These are phyloP conservation scores for Intellagama lesueurii DNA, from an alignment of 2,797 vertebrate species.

Conservation along the genomic window DNA sequence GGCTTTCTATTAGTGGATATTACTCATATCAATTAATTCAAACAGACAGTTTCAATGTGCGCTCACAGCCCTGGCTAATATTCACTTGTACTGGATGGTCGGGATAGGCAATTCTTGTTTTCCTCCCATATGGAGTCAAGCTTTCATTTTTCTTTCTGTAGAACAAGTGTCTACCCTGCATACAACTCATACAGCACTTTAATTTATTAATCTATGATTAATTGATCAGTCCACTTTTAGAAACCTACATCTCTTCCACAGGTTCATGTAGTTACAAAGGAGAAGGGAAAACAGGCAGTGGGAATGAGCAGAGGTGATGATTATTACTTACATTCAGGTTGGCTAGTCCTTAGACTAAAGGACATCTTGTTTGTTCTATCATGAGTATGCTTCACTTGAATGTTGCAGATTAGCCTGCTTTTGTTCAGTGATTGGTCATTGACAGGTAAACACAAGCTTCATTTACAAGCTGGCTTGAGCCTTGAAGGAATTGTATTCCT, in stretches of 20 bases:
- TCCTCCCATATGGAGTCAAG: not conserved
- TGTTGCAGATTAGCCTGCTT: too few relatives aligned
- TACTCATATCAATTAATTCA: constrained; percentile 6
- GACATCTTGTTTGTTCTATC: too few relatives aligned
- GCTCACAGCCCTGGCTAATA: not conserved
- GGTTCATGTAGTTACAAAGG: too few relatives aligned
- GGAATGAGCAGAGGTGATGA: too few relatives aligned
- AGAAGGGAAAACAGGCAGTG: too few relatives aligned
- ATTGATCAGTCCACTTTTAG: not conserved
- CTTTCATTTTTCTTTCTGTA: not conserved
- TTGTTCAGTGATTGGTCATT: too few relatives aligned
- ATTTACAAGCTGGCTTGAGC: too few relatives aligned
- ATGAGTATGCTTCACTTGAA: too few relatives aligned
- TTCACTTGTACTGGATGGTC: not conserved
- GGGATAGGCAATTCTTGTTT: not conserved
- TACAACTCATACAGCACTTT: not conserved
- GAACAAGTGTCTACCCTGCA: not conserved
- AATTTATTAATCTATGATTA: not conserved
- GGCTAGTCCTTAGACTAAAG: too few relatives aligned
- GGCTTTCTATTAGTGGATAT: not conserved
- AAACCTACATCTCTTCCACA: not conserved
- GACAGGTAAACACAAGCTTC: too few relatives aligned
- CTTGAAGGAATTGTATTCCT: too few relatives aligned
- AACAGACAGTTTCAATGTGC: not conserved
- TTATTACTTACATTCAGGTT: too few relatives aligned